phyloP scores from a whole-genome alignment of 2,888 invertebrate species.

The Zhuqinia jingwanae region DNA sequence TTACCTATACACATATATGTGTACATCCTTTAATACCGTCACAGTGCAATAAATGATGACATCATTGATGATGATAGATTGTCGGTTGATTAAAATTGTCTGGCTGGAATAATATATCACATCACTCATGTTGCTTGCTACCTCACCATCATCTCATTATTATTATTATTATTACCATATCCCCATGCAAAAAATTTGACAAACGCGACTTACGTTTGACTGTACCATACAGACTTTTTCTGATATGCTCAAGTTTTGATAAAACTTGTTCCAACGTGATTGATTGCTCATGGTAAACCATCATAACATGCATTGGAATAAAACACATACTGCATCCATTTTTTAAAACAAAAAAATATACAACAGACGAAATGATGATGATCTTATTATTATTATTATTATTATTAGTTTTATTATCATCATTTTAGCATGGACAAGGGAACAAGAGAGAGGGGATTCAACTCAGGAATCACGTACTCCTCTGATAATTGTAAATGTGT shows the following conservation, averaged over 20 bases:
- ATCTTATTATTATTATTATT: conserved; percentile 1
- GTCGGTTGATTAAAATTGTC: conserved; percentile 59
- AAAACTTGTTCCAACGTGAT: conserved; percentile 60
- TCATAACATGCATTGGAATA: conserved; percentile 10
- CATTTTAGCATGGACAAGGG: conserved; percentile 19
- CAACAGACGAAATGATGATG: background rate
- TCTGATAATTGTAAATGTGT: conserved; percentile 25
- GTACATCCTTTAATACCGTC: background rate
- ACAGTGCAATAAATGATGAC: conserved; percentile 37
- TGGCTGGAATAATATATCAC: conserved; percentile 1
- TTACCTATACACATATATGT: background rate
- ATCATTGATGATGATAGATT: conserved; percentile 60
- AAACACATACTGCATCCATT: conserved; percentile 16
- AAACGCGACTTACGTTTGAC: background rate
- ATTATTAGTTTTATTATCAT: background rate
- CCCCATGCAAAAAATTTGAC: no score
- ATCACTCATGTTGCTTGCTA: background rate
- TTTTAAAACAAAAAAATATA: no score
- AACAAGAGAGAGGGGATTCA: background rate
- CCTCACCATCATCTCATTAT: background rate
- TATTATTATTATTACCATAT: no score
- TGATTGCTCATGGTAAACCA: conserved; percentile 58
- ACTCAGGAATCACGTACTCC: conserved; percentile 11
- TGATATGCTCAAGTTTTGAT: conserved; percentile 28
- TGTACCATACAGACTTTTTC: background rate